Evolutionary conservation across 2,113 vertebrate species (phyloP), one percentile per base, ranked within the genome.

Genomic region (Chauna torquata): DNA sequence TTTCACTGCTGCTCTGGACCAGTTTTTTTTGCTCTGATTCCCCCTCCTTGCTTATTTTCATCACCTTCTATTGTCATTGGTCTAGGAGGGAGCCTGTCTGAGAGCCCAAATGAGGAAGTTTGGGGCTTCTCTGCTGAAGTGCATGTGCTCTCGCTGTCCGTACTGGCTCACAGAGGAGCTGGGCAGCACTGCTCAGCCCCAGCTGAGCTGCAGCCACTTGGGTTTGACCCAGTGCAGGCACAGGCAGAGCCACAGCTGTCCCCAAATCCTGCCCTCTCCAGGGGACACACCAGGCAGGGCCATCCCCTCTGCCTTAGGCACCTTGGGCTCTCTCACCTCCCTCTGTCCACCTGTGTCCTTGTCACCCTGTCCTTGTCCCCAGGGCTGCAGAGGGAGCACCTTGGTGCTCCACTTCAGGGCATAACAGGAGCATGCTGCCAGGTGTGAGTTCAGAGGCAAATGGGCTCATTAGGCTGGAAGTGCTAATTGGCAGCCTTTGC

Each of bases 81-180:
- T 23, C 23, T 40, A 7, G 69, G 45, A 64, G 38, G 25, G 40
- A 54, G 24, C 13, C 23, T 0, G 1, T 4, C 2, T 1, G 24
- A 8, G 55, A 45, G 68, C 34, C 58, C 68, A 30, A 2, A 13
- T 6, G 5, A 25, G 38, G 74, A 65, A 25, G 22, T 24, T 64
- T 28, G 2, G 16, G 50, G 15, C 4, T 4, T 28, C 27, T 88
- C 40, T 54, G 71, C 32, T 2, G 1, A 14, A 61, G 38, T 3
- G 2, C 14, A 0, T 22, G 55, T 36, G 78, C 6, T 77, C 32
- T 22, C 38, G 65, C 18, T 3, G 0, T 8, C 30, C 12, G 0
- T 0, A 15, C 10, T 12, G 12, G 42, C 42, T 42, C 42, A 12
- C 42, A 42, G 42, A 42, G 42, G 42, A 42, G 42, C 42, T 42